Conservation (phyloP, 2,888 invertebrate genomes). For the Leptinotarsa rubiginosa region DNA sequence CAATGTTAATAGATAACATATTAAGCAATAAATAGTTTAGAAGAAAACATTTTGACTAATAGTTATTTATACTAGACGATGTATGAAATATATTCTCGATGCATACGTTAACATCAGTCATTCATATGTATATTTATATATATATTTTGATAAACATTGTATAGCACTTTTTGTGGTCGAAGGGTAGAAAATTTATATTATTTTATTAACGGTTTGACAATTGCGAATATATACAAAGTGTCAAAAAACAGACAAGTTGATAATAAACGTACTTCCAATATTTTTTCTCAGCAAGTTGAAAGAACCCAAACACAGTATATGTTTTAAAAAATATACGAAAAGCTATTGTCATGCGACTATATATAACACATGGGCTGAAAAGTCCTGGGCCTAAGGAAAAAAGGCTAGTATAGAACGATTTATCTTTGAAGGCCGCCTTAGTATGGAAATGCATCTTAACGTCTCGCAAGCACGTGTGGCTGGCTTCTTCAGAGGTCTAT, state of each 20-base stretch:
- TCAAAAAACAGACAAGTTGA: conserved; percentile 2
- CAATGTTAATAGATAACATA: no score
- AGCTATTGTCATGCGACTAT: background rate
- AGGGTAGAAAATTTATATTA: conserved; percentile 2
- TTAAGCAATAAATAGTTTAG: no score
- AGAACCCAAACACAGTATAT: background rate
- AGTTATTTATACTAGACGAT: background rate
- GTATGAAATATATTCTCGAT: background rate
- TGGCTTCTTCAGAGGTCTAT: no score
- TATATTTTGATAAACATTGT: background rate
- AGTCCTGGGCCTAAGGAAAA: no score
- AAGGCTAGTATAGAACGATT: no score
- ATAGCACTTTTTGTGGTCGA: conserved; percentile 17
- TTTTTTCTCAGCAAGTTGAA: no score
- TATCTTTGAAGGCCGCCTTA: no score
- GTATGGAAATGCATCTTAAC: no score
- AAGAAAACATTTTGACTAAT: background rate
- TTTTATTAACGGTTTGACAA: background rate
- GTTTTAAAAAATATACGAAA: background rate
- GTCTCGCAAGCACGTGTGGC: no score
- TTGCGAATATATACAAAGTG: conserved; percentile 16
- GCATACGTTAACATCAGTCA: background rate
- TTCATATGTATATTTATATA: background rate
- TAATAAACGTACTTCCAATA: background rate
- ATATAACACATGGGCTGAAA: no score